Evolutionary conservation across 2,113 vertebrate genomes (phyloP).

Genomic region (Poeciliopsis prolifica): DNA sequence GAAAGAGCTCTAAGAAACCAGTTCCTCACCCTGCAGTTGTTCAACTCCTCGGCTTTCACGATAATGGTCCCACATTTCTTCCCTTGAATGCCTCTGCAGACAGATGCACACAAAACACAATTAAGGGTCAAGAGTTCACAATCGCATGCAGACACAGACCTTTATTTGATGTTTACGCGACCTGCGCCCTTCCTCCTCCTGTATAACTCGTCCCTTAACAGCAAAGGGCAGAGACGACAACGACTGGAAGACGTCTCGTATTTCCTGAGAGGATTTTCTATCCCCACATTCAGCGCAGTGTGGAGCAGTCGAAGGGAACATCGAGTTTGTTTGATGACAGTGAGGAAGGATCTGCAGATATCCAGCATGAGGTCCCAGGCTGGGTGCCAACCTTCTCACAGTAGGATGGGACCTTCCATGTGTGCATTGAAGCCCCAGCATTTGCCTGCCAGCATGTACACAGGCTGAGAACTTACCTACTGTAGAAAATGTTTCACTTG

Average conservation of each 20-base stretch:
- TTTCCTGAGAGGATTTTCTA: neutral
- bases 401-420: neutral
- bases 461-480: too few relatives aligned
- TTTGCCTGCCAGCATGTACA: neutral
- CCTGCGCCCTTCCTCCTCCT: neutral
- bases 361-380: neutral
- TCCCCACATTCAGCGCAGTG: neutral
- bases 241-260: neutral
- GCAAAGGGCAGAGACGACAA: neutral
- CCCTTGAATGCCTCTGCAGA: conserved; percentile 90
- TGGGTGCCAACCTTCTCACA: neutral
- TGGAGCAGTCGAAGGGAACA: neutral
- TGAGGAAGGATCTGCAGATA: neutral
- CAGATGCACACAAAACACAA: conserved; percentile 42
- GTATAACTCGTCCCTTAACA: neutral
- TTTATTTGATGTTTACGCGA: neutral
- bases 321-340: neutral
- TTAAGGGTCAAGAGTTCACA: neutral
- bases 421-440: neutral
- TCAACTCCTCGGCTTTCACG: conserved; percentile 93
- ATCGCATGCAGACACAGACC: neutral
- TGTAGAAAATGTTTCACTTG: neutral
- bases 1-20: neutral
- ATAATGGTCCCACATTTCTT: conserved; percentile 96
- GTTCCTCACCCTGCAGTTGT: conserved; percentile 91